Evolutionary conservation across 2,797 vertebrate species (phyloP), one percentile per base, ranked within the genome.

Genomic region (Gallinago solitaria): DNA sequence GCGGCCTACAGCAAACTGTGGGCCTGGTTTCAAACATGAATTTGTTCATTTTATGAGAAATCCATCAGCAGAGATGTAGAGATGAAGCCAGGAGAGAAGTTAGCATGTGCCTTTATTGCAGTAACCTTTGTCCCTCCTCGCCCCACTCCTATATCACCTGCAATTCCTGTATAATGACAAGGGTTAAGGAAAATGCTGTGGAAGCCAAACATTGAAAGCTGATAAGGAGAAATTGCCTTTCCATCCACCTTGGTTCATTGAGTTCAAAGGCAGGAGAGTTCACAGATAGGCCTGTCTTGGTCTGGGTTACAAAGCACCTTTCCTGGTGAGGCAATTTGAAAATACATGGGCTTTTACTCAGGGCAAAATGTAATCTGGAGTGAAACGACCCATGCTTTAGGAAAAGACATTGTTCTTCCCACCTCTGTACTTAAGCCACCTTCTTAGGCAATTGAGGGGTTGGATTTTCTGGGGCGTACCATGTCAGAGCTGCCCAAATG

Each of bases 11-110:
- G 14, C 21, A n/a, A 51, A 70, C 9, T 15, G 14, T 21, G 6
- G 27, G 9, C 9, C 12, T 35, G 20, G 13, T 17, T 73, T 63
- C 5, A 7, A 7, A 16, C 0, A 0, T 2, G 33, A 28, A 48
- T 88, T 43, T 75, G 17, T 25, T 84, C 16, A 3, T 65, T 71
- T 82, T 30, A 16, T 35, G 65, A 63, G 30, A 67, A 67, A 74
- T 11, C 33, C 23, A 7, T 43, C 30, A 51, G 37, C 48, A 53
- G 60, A 33, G 43, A 5, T 16, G 21, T 21, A 48, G 61, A 64
- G 25, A 19, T 33, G 59, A 70, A 41, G 19, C n/a, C 63, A 51
- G 32, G 15, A 30, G 32, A 61, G 39, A 27, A 56, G 25, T 9
- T 47, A 33, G 32, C 79, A 7, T 0, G 4, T 67, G 80, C 10